Evolutionary conservation across 2,797 vertebrate genomes (phyloP).

Genomic region (Graptemys geographica): DNA sequence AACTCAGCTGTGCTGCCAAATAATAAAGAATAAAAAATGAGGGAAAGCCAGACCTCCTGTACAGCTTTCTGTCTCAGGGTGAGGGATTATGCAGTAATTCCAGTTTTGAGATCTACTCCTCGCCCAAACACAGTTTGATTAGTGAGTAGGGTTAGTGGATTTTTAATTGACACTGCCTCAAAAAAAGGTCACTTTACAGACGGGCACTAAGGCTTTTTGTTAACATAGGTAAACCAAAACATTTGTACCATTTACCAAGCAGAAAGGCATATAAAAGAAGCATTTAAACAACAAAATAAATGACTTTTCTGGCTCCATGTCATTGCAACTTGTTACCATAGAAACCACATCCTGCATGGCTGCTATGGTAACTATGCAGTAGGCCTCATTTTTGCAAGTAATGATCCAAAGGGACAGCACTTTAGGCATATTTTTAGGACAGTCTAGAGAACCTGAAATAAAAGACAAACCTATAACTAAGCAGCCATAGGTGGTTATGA

Average conservation of each 20-base stretch:
- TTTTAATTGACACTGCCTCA: conserved; percentile 25
- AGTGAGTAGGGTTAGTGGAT: neutral
- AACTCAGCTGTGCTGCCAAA: conserved; percentile 38
- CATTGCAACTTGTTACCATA: conserved; percentile 84
- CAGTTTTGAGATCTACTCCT: conserved; percentile 40
- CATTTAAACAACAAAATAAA: conserved; percentile 39
- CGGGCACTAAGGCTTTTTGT: neutral
- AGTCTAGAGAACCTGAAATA: conserved; percentile 37
- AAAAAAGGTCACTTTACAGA: conserved; percentile 1
- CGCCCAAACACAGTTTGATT: neutral
- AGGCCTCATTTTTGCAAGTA: conserved; percentile 75
- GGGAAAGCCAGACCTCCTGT: conserved; percentile 13
- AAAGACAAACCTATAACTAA: conserved; percentile 10
- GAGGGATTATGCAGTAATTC: conserved; percentile 51
- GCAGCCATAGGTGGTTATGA: neutral
- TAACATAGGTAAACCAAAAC: conserved; percentile 27
- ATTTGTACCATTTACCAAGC: neutral
- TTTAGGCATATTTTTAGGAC: conserved; percentile 51
- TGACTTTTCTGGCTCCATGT: conserved; percentile 73
- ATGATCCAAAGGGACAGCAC: conserved; percentile 69
- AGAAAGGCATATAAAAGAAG: conserved; percentile 5
- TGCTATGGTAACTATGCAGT: conserved; percentile 82
- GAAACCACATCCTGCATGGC: conserved; percentile 88
- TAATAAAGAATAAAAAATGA: neutral
- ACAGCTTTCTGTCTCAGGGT: conserved; percentile 48